phyloP scores from a whole-genome alignment of 2,888 invertebrate genomes.

The Oxytorus armatus region DNA sequence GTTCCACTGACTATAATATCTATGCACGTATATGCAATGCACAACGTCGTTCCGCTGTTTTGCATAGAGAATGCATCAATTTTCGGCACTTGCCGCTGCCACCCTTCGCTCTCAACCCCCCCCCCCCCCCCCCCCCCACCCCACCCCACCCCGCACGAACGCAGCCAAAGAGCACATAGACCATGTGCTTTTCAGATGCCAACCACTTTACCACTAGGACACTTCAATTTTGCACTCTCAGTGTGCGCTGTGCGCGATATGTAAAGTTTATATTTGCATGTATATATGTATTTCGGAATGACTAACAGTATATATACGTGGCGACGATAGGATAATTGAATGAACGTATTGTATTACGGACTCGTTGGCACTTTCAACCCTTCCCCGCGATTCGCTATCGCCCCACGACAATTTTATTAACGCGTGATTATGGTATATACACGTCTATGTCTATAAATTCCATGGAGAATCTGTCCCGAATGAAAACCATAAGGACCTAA shows the following conservation, averaged over 20 bases:
- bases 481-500: background rate
- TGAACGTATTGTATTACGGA: slow-evolving; percentile 58
- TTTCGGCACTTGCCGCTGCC: slow-evolving; percentile 77
- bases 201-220: slow-evolving; percentile 51
- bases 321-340: slow-evolving; percentile 61
- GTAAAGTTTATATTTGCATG: slow-evolving; percentile 44
- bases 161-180: slow-evolving; percentile 22
- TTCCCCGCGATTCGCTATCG: slow-evolving; percentile 62
- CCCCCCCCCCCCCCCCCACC: slow-evolving; percentile 41
- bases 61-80: slow-evolving; percentile 83
- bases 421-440: slow-evolving; percentile 24
- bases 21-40: background rate
- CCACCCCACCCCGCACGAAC: background rate
- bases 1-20: slow-evolving; percentile 24
- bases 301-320: slow-evolving; percentile 35
- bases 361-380: slow-evolving; percentile 57
- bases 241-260: slow-evolving; percentile 10
- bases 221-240: slow-evolving; percentile 49
- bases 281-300: slow-evolving; percentile 55
- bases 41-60: slow-evolving; percentile 78
- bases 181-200: slow-evolving; percentile 37
- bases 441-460: background rate
- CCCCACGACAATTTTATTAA: slow-evolving; percentile 56
- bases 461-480: slow-evolving; percentile 27
- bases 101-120: slow-evolving; percentile 60